A percentile compares a stretch with the other conserved stretches of the same genome.
phyloP scores from a whole-genome alignment of 2,888 invertebrate genomes.

The Lepidochitona cinerea region DNA sequence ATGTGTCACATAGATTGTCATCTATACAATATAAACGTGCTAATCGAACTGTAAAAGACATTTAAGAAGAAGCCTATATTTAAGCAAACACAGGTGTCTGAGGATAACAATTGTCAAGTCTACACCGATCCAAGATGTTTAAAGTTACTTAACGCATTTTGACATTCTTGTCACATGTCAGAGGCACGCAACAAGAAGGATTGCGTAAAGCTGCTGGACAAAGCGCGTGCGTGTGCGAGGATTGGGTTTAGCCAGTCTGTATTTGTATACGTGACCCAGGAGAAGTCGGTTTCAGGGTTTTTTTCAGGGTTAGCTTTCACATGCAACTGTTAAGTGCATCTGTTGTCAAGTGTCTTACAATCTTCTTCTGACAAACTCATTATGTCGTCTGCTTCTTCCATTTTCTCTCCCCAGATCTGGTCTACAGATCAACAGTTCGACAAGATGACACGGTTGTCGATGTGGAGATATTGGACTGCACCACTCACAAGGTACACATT shows the following conservation, averaged over 20 bases:
- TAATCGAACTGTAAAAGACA: too few species aligned
- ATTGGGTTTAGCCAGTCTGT: background rate
- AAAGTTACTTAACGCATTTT: too few species aligned
- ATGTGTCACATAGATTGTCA: too few species aligned
- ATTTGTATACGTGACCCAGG: background rate
- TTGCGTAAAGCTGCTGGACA: background rate
- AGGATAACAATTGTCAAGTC: too few species aligned
- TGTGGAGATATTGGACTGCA: conserved; percentile 56
- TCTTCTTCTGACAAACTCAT: too few species aligned
- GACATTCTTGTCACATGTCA: background rate
- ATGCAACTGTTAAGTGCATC: background rate
- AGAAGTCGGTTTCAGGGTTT: too few species aligned
- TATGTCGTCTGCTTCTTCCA: background rate
- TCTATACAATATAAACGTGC: too few species aligned
- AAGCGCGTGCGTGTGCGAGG: background rate
- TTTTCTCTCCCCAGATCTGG: conserved; percentile 41
- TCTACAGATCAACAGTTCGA: conserved; percentile 47
- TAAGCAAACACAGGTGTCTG: too few species aligned
- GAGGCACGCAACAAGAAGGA: background rate
- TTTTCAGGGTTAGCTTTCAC: too few species aligned
- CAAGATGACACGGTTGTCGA: conserved; percentile 49
- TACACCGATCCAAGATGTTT: too few species aligned
- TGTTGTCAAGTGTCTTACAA: too few species aligned
- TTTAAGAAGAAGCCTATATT: too few species aligned
- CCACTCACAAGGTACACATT: conserved; percentile 43